Percentiles rank a stretch among this genome's conserved stretches.
Conservation (phyloP, 1,140 invertebrate species). For the Archegozetes longisetosus region DNA sequence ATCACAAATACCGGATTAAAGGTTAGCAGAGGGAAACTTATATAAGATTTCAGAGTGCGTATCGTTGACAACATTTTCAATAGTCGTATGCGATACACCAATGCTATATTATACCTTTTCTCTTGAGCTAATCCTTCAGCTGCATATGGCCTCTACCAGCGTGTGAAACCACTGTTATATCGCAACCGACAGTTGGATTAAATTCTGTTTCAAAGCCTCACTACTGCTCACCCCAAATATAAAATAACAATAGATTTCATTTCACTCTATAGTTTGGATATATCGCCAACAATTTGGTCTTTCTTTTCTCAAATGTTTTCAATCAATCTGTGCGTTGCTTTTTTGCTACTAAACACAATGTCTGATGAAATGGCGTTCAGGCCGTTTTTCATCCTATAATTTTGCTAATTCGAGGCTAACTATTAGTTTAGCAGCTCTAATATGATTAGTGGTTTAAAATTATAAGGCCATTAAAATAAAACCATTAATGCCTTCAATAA, state of each 20-base stretch:
- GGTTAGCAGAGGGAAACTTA: neutral
- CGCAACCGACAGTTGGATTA: neutral
- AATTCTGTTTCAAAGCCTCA: neutral
- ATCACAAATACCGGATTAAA: constrained; percentile 4
- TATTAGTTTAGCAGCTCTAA: too few relatives aligned
- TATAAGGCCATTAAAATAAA: too few relatives aligned
- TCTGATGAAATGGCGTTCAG: too few relatives aligned
- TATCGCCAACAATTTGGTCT: neutral
- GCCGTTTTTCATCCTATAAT: too few relatives aligned
- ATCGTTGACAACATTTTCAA: neutral
- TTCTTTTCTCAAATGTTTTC: too few relatives aligned
- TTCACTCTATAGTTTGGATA: neutral
- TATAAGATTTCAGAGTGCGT: neutral
- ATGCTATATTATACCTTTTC: neutral
- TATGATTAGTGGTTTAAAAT: too few relatives aligned
- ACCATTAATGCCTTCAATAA: too few relatives aligned
- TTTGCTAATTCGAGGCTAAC: too few relatives aligned
- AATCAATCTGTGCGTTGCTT: too few relatives aligned
- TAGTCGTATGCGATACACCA: neutral
- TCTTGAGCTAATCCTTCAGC: neutral
- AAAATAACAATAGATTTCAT: neutral
- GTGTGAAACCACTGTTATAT: neutral
- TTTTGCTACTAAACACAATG: too few relatives aligned
- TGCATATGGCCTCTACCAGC: neutral
- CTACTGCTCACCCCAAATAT: neutral